A percentile compares a stretch with the other conserved stretches of the same genome.
Evolutionary conservation across 2,888 invertebrate species (phyloP).

Genomic region (Tachina lurida): DNA sequence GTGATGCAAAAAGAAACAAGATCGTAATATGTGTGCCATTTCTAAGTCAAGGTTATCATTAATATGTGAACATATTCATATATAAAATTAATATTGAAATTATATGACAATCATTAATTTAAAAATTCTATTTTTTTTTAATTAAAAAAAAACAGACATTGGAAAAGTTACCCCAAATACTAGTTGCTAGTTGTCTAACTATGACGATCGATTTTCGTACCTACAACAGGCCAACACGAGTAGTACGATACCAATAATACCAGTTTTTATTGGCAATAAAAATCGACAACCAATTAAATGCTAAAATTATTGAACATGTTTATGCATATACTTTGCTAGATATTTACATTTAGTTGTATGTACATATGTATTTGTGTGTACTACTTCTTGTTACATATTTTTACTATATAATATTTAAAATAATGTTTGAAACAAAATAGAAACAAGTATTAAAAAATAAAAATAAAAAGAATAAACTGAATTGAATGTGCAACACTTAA

Average conservation of each 20-base stretch:
- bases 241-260: conserved; percentile 2
- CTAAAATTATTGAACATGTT: conserved; percentile 23
- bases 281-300: conserved; percentile 45
- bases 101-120: too few species aligned
- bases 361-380: neutral
- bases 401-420: neutral
- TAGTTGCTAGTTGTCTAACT: neutral
- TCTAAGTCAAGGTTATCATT: too few species aligned
- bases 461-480: neutral
- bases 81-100: too few species aligned
- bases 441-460: neutral
- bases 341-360: neutral
- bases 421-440: neutral
- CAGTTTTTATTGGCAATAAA: conserved; percentile 36
- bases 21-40: too few species aligned
- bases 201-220: neutral
- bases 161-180: neutral
- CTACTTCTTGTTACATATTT: conserved; percentile 6
- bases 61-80: too few species aligned
- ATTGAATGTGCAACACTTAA: too few species aligned
- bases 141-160: neutral
- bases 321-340: neutral
- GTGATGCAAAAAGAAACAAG: too few species aligned
- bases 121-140: neutral
- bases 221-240: neutral